Conservation (phyloP, 2,113 vertebrate genomes). For the Mugil cephalus region DNA sequence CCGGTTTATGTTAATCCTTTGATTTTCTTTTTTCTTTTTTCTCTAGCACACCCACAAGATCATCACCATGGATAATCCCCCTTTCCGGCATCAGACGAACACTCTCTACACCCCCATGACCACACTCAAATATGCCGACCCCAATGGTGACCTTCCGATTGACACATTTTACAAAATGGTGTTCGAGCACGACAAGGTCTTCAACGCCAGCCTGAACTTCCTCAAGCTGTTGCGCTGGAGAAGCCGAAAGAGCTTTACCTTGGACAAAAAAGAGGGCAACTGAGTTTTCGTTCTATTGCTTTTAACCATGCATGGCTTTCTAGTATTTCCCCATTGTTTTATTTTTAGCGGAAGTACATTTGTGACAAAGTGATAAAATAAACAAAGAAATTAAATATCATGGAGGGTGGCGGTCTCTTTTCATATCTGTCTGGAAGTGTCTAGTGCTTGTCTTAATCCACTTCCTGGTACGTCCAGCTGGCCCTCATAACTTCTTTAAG, state of each 20-base stretch:
- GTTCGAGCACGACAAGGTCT: conserved; percentile 90
- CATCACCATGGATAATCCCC: conserved; percentile 88
- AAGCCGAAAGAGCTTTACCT: conserved; percentile 87
- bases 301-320: background rate
- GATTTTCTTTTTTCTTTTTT: conserved; percentile 47
- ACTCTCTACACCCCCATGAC: conserved; percentile 89
- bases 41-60: conserved; percentile 87
- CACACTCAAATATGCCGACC: conserved; percentile 90
- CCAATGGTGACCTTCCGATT: conserved; percentile 88
- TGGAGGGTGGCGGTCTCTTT: background rate
- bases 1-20: conserved; percentile 6
- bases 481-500: conserved; percentile 8
- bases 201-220: conserved; percentile 90
- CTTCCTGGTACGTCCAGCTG: background rate
- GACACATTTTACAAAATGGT: conserved; percentile 92
- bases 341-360: background rate
- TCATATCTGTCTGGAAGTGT: background rate
- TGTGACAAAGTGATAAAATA: conserved; percentile 4
- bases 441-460: conserved; percentile 2
- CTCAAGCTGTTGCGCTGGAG: conserved; percentile 89
- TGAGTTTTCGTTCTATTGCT: background rate
- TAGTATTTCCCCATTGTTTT: background rate
- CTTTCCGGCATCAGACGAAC: conserved; percentile 91
- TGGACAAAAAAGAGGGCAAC: conserved; percentile 74
- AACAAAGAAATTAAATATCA: background rate